Evolutionary conservation across 1,140 invertebrate species (phyloP), one percentile per base, ranked within the genome.

Genomic region (Rhopalosiphum maidis): DNA sequence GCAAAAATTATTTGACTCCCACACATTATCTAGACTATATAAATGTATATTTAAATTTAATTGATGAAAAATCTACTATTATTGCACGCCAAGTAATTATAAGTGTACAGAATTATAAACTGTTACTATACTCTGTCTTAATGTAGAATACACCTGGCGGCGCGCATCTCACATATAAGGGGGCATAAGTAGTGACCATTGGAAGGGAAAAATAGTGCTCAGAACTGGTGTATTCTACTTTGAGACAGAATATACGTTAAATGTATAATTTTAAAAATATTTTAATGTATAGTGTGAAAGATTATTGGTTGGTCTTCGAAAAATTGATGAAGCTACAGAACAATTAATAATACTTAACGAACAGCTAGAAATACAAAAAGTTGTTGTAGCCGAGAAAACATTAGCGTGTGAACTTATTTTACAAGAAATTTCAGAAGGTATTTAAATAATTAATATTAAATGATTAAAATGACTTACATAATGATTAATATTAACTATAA

Each of bases 1-100:
- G 98, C 82, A 97, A 96, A 94, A 98, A 98, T 95, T 98, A 97
- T 94, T 97, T 98, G 2, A 98, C 98, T 8, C 98, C 98, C 2
- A 98, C 98, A 94, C 98, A 99, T 94, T 99, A 98, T 95, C 95
- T 99, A 94, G 98, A 98, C 95, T 98, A 97, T 94, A 97, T 99
- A 77, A 96, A 96, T 89, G 97, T 96, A 1, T 99, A 98, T 94
- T 94, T 98, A 2, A 96, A 96, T 94, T 95, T 98, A 11, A 95
- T 99, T 6, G 96, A 97, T 90, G 97, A 97, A 93, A 96, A 97
- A 94, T 96, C 97, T 94, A 95, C 96, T 46, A 97, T 95, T 94
- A 97, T 97, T 94, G 95, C 96, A 22, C 95, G 96, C 11, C 97
- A 97, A 96, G 96, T 96, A 94, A 94, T 93, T 87, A 55, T 88